Percentiles rank a stretch among this genome's conserved stretches.
Evolutionary conservation across 92 coral and sea anemone species (phyloP).

Genomic region (Palythoa grandiflora): DNA sequence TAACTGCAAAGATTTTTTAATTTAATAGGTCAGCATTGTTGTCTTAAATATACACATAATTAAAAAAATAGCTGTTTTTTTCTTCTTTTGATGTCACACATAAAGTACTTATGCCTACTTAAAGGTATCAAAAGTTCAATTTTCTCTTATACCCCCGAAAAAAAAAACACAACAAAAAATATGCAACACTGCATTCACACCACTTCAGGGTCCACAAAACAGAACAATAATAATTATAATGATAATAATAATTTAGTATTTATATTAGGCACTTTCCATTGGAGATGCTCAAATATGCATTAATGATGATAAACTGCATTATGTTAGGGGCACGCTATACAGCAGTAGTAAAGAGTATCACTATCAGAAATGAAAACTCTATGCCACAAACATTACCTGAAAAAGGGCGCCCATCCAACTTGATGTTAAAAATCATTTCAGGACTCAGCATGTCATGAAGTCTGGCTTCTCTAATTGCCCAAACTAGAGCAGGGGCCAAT

Average conservation of each 20-base stretch:
- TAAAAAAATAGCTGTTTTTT: slow-evolving; percentile 1
- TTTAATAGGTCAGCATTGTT: slow-evolving; percentile 6
- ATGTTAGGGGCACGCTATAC: slow-evolving; percentile 8
- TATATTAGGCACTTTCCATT: not conserved
- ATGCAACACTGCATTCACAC: not conserved
- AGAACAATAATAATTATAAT: slow-evolving; percentile 5
- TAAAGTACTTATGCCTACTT: not conserved
- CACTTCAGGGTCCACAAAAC: slow-evolving; percentile 3
- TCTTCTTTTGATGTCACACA: not conserved
- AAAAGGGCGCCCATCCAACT: slow-evolving; percentile 15
- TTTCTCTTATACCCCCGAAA: not conserved
- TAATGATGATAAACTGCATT: slow-evolving; percentile 3
- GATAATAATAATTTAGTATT: not conserved
- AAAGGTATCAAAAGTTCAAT: not conserved
- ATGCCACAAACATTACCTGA: slow-evolving; percentile 7
- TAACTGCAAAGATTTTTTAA: not conserved
- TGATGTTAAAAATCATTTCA: slow-evolving; percentile 14
- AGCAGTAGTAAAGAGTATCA: slow-evolving; percentile 1
- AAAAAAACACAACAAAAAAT: not conserved
- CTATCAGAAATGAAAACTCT: slow-evolving; percentile 7
- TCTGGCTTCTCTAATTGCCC: slow-evolving; percentile 18
- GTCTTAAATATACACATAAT: slow-evolving; percentile 1
- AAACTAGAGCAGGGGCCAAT: slow-evolving; percentile 19
- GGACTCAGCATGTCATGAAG: slow-evolving; percentile 17
- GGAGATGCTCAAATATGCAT: not conserved